Conservation (phyloP, 2,113 vertebrate species). For the Heterocephalus glaber region DNA sequence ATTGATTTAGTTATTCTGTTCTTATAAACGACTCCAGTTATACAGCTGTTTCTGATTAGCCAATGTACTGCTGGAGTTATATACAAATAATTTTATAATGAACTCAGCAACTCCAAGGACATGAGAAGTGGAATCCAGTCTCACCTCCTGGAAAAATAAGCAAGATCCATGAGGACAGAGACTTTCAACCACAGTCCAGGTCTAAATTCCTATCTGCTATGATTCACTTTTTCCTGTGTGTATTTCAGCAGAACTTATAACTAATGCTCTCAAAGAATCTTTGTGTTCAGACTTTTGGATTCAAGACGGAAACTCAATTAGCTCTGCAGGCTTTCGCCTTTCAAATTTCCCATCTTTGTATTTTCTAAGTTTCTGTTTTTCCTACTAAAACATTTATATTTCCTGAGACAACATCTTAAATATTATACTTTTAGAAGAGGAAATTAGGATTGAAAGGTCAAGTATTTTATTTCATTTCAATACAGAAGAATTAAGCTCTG, state of each 20-base stretch:
- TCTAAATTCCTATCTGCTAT: conserved; percentile 65
- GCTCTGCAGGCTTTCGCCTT: conserved; percentile 75
- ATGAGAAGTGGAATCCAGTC: conserved; percentile 56
- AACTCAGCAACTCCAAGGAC: conserved; percentile 67
- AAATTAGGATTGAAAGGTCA: conserved; percentile 61
- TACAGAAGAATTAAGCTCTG: conserved; percentile 39
- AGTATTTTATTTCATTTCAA: conserved; percentile 62
- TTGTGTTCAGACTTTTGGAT: conserved; percentile 78
- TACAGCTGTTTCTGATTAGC: conserved; percentile 86
- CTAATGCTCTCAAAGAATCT: conserved; percentile 80
- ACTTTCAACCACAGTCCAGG: conserved; percentile 31
- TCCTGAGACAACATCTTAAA: conserved; percentile 59
- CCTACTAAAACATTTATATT: conserved; percentile 60
- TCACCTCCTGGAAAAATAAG: conserved; percentile 78
- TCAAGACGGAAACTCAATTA: conserved; percentile 80
- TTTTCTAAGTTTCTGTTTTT: conserved; percentile 65
- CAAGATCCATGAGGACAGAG: conserved; percentile 54
- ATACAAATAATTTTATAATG: conserved; percentile 76
- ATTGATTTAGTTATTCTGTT: conserved; percentile 80
- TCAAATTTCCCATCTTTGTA: conserved; percentile 64
- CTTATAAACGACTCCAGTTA: conserved; percentile 78
- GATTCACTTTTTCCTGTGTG: conserved; percentile 74
- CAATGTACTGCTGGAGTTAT: conserved; percentile 77
- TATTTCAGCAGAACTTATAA: conserved; percentile 77
- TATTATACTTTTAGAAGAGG: conserved; percentile 63